Percentiles rank a stretch among this genome's conserved stretches.
These are phyloP conservation scores for Campoletis sonorensis DNA, from an alignment of 1,140 invertebrate species.

Conservation along the genomic window DNA sequence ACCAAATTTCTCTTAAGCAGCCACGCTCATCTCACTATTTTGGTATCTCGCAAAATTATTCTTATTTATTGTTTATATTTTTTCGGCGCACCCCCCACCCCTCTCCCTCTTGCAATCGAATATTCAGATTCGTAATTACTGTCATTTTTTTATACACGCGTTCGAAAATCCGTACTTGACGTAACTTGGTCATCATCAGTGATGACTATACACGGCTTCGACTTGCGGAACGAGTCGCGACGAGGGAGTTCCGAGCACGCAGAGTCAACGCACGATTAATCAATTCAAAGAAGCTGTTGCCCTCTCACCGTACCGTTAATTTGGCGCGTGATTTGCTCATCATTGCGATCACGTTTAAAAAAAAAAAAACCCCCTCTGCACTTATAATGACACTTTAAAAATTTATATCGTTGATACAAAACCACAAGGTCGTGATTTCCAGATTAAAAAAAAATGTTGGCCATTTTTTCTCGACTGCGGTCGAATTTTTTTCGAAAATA, in stretches of 20 bases:
- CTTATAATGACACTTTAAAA: neutral
- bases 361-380: neutral
- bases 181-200: neutral
- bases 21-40: slow-evolving; percentile 43
- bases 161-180: neutral
- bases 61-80: too few species aligned
- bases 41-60: too few species aligned
- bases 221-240: slow-evolving; percentile 15
- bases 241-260: slow-evolving; percentile 2
- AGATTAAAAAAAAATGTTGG: too few species aligned
- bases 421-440: too few species aligned
- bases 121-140: too few species aligned
- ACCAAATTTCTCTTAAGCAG: slow-evolving; percentile 53
- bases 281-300: slow-evolving; percentile 34
- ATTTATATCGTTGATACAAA: too few species aligned
- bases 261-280: slow-evolving; percentile 28
- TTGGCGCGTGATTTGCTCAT: slow-evolving; percentile 33
- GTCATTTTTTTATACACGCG: too few species aligned
- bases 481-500: too few species aligned
- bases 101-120: too few species aligned
- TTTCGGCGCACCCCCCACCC: slow-evolving; percentile 40
- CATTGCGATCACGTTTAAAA: slow-evolving; percentile 7
- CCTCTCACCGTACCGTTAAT: slow-evolving; percentile 18
- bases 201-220: too few species aligned
- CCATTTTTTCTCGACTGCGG: too few species aligned